These are phyloP conservation scores for Drosophila picticornis DNA, from an alignment of 2,888 invertebrate species.

Conservation along the genomic window DNA sequence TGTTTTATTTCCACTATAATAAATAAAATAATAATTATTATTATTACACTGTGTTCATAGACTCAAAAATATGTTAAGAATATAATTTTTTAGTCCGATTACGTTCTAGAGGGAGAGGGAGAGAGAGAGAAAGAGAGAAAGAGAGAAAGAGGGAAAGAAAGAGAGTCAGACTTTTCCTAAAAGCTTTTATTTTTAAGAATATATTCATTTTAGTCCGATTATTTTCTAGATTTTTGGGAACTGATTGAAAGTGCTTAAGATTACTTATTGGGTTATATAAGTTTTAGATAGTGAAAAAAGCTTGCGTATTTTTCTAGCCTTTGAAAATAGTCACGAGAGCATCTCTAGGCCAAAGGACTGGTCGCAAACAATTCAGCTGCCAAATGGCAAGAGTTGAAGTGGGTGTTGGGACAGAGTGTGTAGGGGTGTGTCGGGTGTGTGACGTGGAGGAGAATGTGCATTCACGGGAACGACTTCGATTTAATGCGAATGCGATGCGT, in stretches of 20 bases:
- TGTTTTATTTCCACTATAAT: too few species aligned
- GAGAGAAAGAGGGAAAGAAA: neutral
- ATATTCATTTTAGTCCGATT: neutral
- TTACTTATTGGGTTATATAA: neutral
- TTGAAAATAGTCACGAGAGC: conserved; percentile 38
- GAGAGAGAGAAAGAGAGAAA: neutral
- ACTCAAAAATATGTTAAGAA: neutral
- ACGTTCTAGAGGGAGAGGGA: neutral
- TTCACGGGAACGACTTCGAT: conserved; percentile 75
- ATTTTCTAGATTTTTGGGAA: neutral
- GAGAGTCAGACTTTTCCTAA: neutral
- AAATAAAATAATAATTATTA: too few species aligned
- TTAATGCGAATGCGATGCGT: conserved; percentile 80
- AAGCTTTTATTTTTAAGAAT: neutral
- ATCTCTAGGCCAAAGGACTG: conserved; percentile 33
- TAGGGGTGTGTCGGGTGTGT: neutral
- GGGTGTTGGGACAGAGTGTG: conserved; percentile 9
- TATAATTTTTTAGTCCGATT: neutral
- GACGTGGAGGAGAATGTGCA: conserved; percentile 17
- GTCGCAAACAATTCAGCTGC: conserved; percentile 69
- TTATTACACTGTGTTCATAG: too few species aligned
- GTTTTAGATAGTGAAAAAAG: neutral
- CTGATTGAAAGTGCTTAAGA: neutral
- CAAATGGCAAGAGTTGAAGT: conserved; percentile 68
- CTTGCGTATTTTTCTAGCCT: neutral